Evolutionary conservation across 2,888 invertebrate species (phyloP), one percentile per base, ranked within the genome.

Genomic region (Helleia helle): DNA sequence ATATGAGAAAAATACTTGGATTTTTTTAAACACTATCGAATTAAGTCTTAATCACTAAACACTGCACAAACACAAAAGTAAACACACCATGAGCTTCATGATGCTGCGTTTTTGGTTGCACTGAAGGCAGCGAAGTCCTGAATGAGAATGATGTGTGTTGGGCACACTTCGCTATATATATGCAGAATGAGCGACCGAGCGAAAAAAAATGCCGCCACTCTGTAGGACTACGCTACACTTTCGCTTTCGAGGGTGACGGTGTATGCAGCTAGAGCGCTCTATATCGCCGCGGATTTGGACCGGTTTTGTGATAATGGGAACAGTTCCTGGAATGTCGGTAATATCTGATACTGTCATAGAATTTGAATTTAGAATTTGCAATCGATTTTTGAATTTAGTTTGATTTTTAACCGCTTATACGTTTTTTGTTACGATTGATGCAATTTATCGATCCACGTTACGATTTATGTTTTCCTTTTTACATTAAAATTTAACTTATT

Each of bases 81-180:
- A 43, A 86, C 86, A 71, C 84, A 86, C 86, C 86, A 80, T 77
- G 68, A 71, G 68, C 76, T 74, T 86, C 86, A 86, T 86, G 85
- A 83, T 83, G 85, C 85, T 79, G 67, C 60, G 59, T 65, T 69
- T 60, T 67, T 64, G 81, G 75, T 73, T 84, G 86, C 84, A 86
- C 86, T 86, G 86, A 83, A 86, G 85, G 58, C 79, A 74, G 69
- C 65, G 72, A 70, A 65, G 77, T 83, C 77, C 85, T 81, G 81
- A 84, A 83, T 83, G 81, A 72, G 86, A 86, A 76, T 86, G 85
- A 85, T 86, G 83, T 76, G 71, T 73, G 76, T 56, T 68, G 58
- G 60, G 65, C 63, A 58, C 53, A 65, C 73, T 63, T 67, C 72
- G 79, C 66, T 76, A 77, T 84, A 84, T 84, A 85, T 86, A 84